Evolutionary conservation across 1,140 invertebrate genomes (phyloP), one percentile per base, ranked within the genome.

Genomic region (Psix sp.): DNA sequence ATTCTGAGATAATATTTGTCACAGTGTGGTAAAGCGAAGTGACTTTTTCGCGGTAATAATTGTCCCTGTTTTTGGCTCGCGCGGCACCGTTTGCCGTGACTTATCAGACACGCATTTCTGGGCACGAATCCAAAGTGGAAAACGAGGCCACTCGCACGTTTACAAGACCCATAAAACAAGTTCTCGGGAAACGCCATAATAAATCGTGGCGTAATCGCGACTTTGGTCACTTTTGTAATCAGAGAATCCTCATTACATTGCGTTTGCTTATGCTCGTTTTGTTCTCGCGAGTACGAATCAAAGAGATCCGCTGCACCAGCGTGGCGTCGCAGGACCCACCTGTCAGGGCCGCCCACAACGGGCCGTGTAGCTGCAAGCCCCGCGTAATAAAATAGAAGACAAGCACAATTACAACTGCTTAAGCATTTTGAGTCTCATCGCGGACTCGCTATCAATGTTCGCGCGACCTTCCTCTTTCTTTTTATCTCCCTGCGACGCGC

Each of bases 141-240:
- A 74, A 74, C 72, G 72, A 68, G 72, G 72, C 46, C 72, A 74
- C 39, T 24, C 35, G 52, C 39, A n/a, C 48, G 4, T 24, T 24
- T 7, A 48, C 54, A 39, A 66, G 57, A 48, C 13, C 56, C 49
- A 60, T 75, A 59, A 74, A 68, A 68, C 63, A 48, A 57, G 57
- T 63, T 63, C 59, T 65, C 31, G 59, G 45, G 48, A 70, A 75
- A 75, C 52, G 46, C 59, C 60, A 43, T 63, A 63, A 70, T 75
- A 75, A 70, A 75, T 75, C 45, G 26, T 38, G 14, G n/a, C 1
- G 51, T 42, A 48, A 35, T 38, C 62, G 31, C 52, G 49, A 35
- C 68, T 74, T 67, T 67, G 71, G 71, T 56, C 63, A 74, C 63
- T 57, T 74, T 65, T 74, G 63, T 63, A 74, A 74, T 68, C 62